These are phyloP conservation scores for Rugalucina vietnamica DNA, from an alignment of 2,888 invertebrate genomes.

Conservation along the genomic window DNA sequence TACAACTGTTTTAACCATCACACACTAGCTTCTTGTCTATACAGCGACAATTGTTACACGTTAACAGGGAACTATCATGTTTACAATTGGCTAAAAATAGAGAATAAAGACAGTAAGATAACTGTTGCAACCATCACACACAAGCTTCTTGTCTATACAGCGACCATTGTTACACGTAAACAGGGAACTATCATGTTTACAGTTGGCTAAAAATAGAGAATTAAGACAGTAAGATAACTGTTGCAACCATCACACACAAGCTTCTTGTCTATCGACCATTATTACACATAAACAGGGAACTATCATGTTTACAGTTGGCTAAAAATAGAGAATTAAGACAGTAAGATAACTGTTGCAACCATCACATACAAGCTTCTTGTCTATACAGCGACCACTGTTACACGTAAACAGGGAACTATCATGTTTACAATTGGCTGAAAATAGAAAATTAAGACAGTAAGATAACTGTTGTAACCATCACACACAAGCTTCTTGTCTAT, in stretches of 20 bases:
- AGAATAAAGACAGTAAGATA: no score
- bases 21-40: slow-evolving; percentile 64
- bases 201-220: no score
- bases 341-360: no score
- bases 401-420: slow-evolving; percentile 70
- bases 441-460: no score
- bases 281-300: no score
- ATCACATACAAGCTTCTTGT: slow-evolving; percentile 67
- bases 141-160: slow-evolving; percentile 64
- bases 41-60: slow-evolving; percentile 66
- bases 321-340: no score
- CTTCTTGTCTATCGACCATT: no score
- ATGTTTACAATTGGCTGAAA: no score
- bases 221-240: no score
- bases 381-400: slow-evolving; percentile 67
- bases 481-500: slow-evolving; percentile 64
- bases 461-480: slow-evolving; percentile 70
- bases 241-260: no score
- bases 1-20: slow-evolving; percentile 75
- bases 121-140: slow-evolving; percentile 75
- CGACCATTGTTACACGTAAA: slow-evolving; percentile 66
- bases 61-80: slow-evolving; percentile 38
- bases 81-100: background rate
- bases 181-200: no score
- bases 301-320: no score